These are phyloP conservation scores for Stichodactyla mertensii DNA, from an alignment of 64 coral and sea anemone genomes.

Conservation along the genomic window DNA sequence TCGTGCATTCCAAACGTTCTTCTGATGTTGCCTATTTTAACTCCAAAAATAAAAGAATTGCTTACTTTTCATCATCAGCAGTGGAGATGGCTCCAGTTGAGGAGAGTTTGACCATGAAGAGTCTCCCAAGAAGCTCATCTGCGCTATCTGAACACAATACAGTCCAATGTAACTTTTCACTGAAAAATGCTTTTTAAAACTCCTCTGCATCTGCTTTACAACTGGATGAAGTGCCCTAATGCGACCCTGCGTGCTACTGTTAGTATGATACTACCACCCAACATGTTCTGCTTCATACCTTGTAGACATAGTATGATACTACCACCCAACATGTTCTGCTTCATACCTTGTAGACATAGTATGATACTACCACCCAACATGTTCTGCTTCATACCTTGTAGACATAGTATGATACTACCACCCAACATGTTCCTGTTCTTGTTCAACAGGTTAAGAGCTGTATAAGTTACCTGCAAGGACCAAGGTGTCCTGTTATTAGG, in stretches of 20 bases:
- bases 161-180: too few species aligned
- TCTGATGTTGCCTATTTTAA: too few species aligned
- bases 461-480: conserved; percentile 30
- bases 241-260: not conserved
- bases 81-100: conserved; percentile 18
- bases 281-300: not conserved
- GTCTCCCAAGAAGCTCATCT: conserved; percentile 13
- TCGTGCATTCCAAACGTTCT: too few species aligned
- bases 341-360: conserved; percentile 19
- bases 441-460: conserved; percentile 22
- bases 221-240: too few species aligned
- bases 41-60: not conserved
- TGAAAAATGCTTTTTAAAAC: too few species aligned
- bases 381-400: conserved; percentile 17
- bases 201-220: too few species aligned
- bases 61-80: not conserved
- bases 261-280: too few species aligned
- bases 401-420: not conserved
- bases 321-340: not conserved
- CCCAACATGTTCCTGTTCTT: conserved; percentile 25
- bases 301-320: not conserved
- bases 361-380: too few species aligned
- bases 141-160: conserved; percentile 6
- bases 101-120: conserved; percentile 28
- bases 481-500: not conserved